Conservation (phyloP, 1,140 invertebrate species). For the Pseudomyrmex gracilis region DNA sequence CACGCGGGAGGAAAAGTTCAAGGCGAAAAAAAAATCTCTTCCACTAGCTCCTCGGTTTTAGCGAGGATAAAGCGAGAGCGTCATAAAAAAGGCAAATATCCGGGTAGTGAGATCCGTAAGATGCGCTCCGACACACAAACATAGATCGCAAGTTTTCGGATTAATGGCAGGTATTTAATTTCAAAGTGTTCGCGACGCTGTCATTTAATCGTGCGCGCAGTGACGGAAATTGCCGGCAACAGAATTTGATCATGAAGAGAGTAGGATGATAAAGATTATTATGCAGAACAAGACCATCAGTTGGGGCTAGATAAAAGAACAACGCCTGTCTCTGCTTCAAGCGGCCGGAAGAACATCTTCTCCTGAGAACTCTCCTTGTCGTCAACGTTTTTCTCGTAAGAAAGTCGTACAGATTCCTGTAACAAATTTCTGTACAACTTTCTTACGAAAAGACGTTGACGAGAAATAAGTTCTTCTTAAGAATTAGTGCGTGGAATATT, state of each 20-base stretch:
- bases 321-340: not conserved
- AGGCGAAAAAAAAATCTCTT: not conserved
- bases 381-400: not conserved
- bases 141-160: conserved; percentile 3
- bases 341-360: conserved; percentile 4
- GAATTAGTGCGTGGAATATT: not conserved
- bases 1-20: not conserved
- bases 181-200: conserved; percentile 25
- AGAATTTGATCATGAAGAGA: not conserved
- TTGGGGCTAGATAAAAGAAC: conserved; percentile 3
- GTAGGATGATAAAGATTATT: not conserved
- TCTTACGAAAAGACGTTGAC: too few relatives aligned
- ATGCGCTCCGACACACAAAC: not conserved
- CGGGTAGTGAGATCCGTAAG: not conserved
- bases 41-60: not conserved
- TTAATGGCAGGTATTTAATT: conserved; percentile 46
- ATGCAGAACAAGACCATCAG: not conserved
- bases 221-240: too few relatives aligned
- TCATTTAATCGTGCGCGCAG: not conserved
- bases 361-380: not conserved
- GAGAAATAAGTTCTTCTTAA: not conserved
- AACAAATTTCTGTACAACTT: too few relatives aligned
- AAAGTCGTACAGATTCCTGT: not conserved
- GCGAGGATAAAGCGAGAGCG: not conserved
- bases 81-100: not conserved